Base-by-base conservation (phyloP, 23 tunicate species). In the Trididemnum clinides region DNA sequence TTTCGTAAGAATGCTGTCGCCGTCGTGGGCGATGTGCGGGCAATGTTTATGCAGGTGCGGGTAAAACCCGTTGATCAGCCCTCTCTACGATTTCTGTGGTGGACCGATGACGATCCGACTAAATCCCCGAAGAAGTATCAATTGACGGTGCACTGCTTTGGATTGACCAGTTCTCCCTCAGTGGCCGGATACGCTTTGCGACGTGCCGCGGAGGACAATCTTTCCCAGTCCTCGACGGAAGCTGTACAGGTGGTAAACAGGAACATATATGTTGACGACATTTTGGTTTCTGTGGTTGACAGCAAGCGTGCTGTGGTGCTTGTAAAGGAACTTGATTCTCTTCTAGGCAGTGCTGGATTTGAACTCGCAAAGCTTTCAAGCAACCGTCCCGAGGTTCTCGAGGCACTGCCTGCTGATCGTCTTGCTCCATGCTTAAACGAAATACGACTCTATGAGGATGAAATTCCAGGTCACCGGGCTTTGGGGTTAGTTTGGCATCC, bases 81-180 rank as follows among this genome's bases (percentile, higher is more conserved):
- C 28, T 25, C 80, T 2, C 33, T 73, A 6, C 80, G 57, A 2
- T 73, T 73, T 73, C 57, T 73, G 28, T 73, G 80, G 80, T 73
- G 80, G 57, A 37, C 80, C 7, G 80, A 73, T 23, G 80, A 23
- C 29, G 57, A 73, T 22, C 30, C 57, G 57, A 39, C 54, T 20
- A 73, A 73, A 23, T 7, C 54, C 38, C 28, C 26, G 2, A 39
- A 19, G 28, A 29, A 37, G 33, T 73, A 73, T 39, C 54, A 39
- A 22, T 37, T 73, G 80, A 37, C 80, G 27, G 80, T 73, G 75
- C 57, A 73, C 31, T 73, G 54, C 27, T 73, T 73, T 73, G 80
- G 80, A 12, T 4, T 39, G 28, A 73, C 57, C 27, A 37, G 30
- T n/a, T 73, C 80, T 4, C 80, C 80, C 22, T 37, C 57, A 2